phyloP scores from a whole-genome alignment of 64 coral and sea anemone species.

The Actinia tenebrosa region DNA sequence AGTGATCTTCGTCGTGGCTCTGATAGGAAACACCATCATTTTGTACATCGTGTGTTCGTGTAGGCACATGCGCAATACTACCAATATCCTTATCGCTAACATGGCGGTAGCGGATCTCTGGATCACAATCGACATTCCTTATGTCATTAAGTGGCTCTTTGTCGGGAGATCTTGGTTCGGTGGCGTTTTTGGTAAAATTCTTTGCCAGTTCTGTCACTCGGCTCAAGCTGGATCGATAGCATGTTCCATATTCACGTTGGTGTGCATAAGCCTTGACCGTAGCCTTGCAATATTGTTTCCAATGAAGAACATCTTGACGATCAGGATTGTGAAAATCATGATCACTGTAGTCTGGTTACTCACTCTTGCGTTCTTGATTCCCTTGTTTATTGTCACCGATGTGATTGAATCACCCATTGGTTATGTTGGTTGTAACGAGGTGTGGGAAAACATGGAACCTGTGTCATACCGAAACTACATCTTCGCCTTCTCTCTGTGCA shows the following conservation, averaged over 20 bases:
- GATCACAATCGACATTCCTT: conserved; percentile 56
- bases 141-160: conserved; percentile 55
- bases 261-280: conserved; percentile 53
- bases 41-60: conserved; percentile 48
- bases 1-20: conserved; percentile 21
- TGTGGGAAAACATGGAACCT: background rate
- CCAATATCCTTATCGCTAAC: conserved; percentile 64
- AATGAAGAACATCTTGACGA: conserved; percentile 47
- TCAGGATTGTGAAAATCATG: conserved; percentile 34
- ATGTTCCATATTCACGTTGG: conserved; percentile 43
- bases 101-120: conserved; percentile 62
- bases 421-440: background rate
- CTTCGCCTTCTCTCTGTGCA: background rate
- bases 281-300: conserved; percentile 54
- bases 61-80: conserved; percentile 61
- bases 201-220: conserved; percentile 46
- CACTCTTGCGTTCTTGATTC: conserved; percentile 20
- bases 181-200: conserved; percentile 25
- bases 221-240: conserved; percentile 48
- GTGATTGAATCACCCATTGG: background rate
- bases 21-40: conserved; percentile 32
- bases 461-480: background rate
- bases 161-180: conserved; percentile 43
- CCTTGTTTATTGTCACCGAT: background rate
- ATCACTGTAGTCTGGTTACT: conserved; percentile 20